Percentiles rank a stretch among this genome's conserved stretches.
Evolutionary conservation across 2,888 invertebrate genomes (phyloP).

Genomic region (Octodonta nipae): DNA sequence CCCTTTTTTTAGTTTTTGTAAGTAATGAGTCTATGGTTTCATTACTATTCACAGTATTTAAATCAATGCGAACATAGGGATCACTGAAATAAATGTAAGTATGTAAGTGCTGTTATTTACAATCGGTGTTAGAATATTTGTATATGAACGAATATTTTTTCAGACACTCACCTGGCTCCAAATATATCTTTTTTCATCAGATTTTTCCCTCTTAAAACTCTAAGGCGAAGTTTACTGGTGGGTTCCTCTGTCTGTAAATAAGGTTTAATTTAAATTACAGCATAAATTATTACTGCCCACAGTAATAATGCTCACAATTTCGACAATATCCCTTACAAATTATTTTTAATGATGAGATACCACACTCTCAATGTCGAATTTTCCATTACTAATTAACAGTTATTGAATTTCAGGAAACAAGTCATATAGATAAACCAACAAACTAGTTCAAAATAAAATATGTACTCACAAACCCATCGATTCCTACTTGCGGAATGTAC

Average conservation of each 20-base stretch:
- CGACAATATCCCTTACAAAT: too few species aligned
- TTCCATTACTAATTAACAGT: neutral
- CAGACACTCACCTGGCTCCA: constrained; percentile 69
- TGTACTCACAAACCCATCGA: constrained; percentile 33
- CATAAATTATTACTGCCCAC: too few species aligned
- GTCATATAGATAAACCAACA: neutral
- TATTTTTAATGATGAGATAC: too few species aligned
- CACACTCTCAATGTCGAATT: too few species aligned
- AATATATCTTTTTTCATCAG: constrained; percentile 98
- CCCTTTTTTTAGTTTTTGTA: constrained; percentile 94
- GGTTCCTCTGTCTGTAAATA: constrained; percentile 59
- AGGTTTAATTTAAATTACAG: constrained; percentile 7
- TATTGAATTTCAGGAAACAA: neutral
- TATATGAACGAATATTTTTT: neutral
- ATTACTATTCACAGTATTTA: constrained; percentile 73
- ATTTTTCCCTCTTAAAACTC: constrained; percentile 74
- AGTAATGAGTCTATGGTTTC: constrained; percentile 82
- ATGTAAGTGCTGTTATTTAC: neutral
- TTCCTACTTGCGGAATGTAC: constrained; percentile 32
- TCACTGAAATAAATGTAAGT: constrained; percentile 53
- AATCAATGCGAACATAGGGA: constrained; percentile 89
- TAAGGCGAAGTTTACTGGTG: constrained; percentile 69
- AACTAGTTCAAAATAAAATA: neutral
- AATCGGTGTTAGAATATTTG: too few species aligned
- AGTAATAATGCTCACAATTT: too few species aligned